Percentiles rank a stretch among this genome's conserved stretches.
These are phyloP conservation scores for Globodera ellingtonae DNA, from an alignment of 1,140 invertebrate genomes.

Conservation along the genomic window DNA sequence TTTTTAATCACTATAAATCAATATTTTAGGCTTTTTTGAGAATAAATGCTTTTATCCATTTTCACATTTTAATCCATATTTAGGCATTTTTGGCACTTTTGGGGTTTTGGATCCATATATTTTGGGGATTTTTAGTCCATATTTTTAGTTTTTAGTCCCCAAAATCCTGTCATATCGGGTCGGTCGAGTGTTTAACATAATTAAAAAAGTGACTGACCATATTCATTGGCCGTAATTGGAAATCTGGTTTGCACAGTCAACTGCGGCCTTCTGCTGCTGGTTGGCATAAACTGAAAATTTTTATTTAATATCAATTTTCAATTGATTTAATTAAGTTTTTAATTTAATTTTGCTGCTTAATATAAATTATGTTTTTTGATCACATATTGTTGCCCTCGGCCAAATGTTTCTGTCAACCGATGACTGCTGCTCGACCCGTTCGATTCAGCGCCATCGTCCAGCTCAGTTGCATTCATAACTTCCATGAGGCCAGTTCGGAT, in stretches of 20 bases:
- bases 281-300: neutral
- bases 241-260: neutral
- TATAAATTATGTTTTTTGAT: no score
- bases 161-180: no score
- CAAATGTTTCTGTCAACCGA: neutral
- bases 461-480: neutral
- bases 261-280: neutral
- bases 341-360: neutral
- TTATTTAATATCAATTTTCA: neutral
- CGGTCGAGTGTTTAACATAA: no score
- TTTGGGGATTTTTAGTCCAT: no score
- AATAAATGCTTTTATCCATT: no score
- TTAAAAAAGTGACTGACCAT: neutral
- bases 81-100: no score
- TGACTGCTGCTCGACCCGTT: neutral
- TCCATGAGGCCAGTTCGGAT: slow-evolving; percentile 3
- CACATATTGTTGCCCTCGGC: neutral
- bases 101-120: no score
- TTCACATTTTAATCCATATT: no score
- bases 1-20: no score
- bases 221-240: neutral
- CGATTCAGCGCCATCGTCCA: neutral
- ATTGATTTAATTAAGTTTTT: neutral
- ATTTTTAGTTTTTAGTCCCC: no score
- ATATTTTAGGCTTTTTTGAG: no score